Evolutionary conservation across 2,113 vertebrate genomes (phyloP).

Genomic region (Mystacornis crossleyi): DNA sequence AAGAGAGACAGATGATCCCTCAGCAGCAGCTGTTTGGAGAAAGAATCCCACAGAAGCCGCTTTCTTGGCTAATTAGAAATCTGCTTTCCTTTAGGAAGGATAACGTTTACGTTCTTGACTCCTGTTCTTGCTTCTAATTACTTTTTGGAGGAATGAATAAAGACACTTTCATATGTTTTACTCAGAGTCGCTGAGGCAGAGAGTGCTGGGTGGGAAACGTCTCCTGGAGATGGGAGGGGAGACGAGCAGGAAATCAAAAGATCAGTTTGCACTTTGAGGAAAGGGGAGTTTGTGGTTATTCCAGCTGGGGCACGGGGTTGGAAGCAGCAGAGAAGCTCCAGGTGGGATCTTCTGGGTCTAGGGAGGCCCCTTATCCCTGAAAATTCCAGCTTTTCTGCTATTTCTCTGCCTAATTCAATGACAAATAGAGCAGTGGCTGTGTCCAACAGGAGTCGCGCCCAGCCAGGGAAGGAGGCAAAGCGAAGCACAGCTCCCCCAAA

Average conservation of each 20-base stretch:
- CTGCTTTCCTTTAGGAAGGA: slow-evolving; percentile 59
- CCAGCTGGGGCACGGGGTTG: neutral
- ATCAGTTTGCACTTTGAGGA: neutral
- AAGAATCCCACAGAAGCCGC: slow-evolving; percentile 27
- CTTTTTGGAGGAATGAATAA: slow-evolving; percentile 68
- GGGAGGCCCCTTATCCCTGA: neutral
- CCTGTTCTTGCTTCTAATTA: slow-evolving; percentile 69
- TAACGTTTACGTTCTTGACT: slow-evolving; percentile 40
- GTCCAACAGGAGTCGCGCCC: neutral
- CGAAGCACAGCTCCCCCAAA: neutral
- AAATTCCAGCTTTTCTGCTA: neutral
- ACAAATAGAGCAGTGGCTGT: neutral
- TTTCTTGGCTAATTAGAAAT: slow-evolving; percentile 70
- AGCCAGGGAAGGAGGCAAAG: neutral
- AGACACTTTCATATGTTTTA: slow-evolving; percentile 57
- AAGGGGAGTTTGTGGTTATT: neutral
- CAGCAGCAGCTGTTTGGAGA: slow-evolving; percentile 35
- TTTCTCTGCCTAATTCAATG: neutral
- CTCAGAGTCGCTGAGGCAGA: slow-evolving; percentile 71
- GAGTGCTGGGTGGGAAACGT: slow-evolving; percentile 30
- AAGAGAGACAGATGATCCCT: slow-evolving; percentile 34
- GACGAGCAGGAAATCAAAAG: neutral
- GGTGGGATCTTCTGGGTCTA: neutral
- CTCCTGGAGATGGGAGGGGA: neutral
- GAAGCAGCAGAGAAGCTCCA: neutral